Percentiles rank a stretch among this genome's conserved stretches.
Evolutionary conservation across 2,888 invertebrate genomes (phyloP).

Genomic region (Allacma fusca): DNA sequence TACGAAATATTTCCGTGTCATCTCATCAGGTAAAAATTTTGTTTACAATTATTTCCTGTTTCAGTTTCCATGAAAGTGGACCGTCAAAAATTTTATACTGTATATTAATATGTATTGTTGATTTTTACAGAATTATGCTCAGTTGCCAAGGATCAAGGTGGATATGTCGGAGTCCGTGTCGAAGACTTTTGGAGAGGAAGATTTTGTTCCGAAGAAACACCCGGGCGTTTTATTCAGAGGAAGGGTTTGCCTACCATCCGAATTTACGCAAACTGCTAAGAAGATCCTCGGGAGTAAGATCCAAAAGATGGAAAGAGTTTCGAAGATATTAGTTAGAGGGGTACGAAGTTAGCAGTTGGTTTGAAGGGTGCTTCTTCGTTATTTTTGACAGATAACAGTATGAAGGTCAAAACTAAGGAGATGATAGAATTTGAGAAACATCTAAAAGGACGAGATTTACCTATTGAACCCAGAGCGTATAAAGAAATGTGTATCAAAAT

Average conservation of each 20-base stretch:
- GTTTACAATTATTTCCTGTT: too few relatives aligned
- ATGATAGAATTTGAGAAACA: conserved; percentile 63
- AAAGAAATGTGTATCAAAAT: conserved; percentile 64
- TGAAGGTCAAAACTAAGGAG: neutral
- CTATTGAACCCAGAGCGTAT: conserved; percentile 71
- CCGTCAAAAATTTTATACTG: too few relatives aligned
- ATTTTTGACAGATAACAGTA: neutral
- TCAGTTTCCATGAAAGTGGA: too few relatives aligned
- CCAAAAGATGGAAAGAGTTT: neutral
- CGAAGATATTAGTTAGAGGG: neutral
- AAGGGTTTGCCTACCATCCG: conserved; percentile 70
- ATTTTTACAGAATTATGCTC: conserved; percentile 29
- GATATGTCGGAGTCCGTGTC: conserved; percentile 49
- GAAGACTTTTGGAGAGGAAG: conserved; percentile 65
- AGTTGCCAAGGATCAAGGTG: conserved; percentile 42
- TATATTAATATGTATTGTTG: too few relatives aligned
- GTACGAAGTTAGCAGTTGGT: neutral
- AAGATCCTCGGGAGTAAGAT: conserved; percentile 67
- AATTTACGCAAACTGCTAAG: conserved; percentile 70
- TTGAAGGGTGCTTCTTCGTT: neutral
- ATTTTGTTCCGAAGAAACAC: conserved; percentile 74
- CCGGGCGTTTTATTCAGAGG: conserved; percentile 73
- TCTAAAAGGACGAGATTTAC: conserved; percentile 72
- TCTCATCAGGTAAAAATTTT: too few relatives aligned
- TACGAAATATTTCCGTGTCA: too few relatives aligned